These are phyloP conservation scores for Molanna angustata DNA, from an alignment of 2,888 invertebrate species.

Conservation along the genomic window DNA sequence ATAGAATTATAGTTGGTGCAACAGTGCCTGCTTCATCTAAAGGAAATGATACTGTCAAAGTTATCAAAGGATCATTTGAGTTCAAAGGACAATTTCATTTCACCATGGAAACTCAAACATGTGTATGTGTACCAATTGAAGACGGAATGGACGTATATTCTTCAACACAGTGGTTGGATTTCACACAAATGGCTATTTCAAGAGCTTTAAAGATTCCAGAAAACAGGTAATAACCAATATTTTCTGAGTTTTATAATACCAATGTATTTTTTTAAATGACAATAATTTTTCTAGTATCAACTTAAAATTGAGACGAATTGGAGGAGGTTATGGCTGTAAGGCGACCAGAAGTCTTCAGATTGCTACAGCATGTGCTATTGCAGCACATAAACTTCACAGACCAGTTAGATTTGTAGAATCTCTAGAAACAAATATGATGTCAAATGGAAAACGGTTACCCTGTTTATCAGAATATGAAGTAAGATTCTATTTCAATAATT, in stretches of 20 bases:
- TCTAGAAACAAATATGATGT: slow-evolving; percentile 62
- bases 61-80: slow-evolving; percentile 55
- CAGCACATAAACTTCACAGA: slow-evolving; percentile 55
- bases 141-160: slow-evolving; percentile 64
- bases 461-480: slow-evolving; percentile 56
- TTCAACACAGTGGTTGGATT: slow-evolving; percentile 64
- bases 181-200: slow-evolving; percentile 57
- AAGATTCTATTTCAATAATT: no score
- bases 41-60: slow-evolving; percentile 49
- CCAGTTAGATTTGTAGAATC: slow-evolving; percentile 64
- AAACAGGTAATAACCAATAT: slow-evolving; percentile 50
- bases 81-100: slow-evolving; percentile 70
- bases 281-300: slow-evolving; percentile 56
- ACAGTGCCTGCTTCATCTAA: slow-evolving; percentile 40
- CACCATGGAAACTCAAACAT: slow-evolving; percentile 72
- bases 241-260: background rate
- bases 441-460: slow-evolving; percentile 55
- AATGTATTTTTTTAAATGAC: background rate
- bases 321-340: slow-evolving; percentile 82
- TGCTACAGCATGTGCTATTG: slow-evolving; percentile 67
- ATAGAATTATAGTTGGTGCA: slow-evolving; percentile 44
- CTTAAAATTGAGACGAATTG: slow-evolving; percentile 67
- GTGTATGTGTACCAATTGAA: slow-evolving; percentile 63
- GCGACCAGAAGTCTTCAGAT: slow-evolving; percentile 59
- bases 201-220: slow-evolving; percentile 52